Conservation (phyloP, 1,140 invertebrate genomes). For the Aphaenogaster ashmeadi region DNA sequence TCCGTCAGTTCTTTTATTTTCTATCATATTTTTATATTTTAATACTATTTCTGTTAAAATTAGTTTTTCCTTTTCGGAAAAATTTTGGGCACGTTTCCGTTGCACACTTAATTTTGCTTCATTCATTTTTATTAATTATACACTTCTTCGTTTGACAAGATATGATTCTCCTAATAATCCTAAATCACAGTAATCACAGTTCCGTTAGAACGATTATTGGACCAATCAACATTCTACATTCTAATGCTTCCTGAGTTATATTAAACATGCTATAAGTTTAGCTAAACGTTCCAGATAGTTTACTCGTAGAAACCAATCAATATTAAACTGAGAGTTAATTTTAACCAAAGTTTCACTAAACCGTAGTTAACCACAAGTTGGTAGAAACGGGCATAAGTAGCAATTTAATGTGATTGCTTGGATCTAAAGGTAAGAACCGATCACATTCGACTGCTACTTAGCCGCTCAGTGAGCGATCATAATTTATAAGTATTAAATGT, state of each 20-base stretch:
- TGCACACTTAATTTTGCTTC: background rate
- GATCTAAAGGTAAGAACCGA: too few species aligned
- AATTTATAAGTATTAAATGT: too few species aligned
- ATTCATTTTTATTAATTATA: conserved; percentile 11
- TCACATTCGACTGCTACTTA: too few species aligned
- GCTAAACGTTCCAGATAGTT: background rate
- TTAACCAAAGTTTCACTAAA: background rate
- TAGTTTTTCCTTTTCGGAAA: background rate
- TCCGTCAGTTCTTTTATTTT: background rate
- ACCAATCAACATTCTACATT: background rate
- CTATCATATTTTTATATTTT: background rate
- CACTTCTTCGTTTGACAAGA: too few species aligned
- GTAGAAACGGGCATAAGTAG: conserved; percentile 19
- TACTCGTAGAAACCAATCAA: background rate
- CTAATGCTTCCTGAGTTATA: background rate
- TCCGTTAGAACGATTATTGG: background rate
- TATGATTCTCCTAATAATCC: too few species aligned
- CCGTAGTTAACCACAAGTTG: conserved; percentile 2
- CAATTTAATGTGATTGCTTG: too few species aligned
- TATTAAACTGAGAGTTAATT: conserved; percentile 7
- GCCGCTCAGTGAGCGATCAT: too few species aligned
- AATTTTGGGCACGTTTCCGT: conserved; percentile 16
- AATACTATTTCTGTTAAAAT: background rate
- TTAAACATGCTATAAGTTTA: background rate
- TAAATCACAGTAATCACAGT: too few species aligned